phyloP scores from a whole-genome alignment of 2,113 vertebrate species.

The Corydoras maculifer region DNA sequence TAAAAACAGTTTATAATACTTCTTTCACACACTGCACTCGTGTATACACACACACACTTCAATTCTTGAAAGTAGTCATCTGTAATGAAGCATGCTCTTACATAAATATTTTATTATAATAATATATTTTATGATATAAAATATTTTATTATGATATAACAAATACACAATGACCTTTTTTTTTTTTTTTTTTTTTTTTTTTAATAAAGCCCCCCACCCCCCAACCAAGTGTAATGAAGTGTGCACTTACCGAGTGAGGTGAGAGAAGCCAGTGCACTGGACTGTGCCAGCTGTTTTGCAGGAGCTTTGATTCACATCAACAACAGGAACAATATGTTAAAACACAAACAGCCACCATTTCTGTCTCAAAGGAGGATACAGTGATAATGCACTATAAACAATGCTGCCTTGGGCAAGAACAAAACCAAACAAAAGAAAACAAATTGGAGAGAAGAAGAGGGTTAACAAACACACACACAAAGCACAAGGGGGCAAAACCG shows the following conservation, averaged over 20 bases:
- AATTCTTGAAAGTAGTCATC: neutral
- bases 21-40: neutral
- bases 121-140: too few relatives aligned
- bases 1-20: too few relatives aligned
- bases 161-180: conserved; percentile 4
- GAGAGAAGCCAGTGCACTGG: conserved; percentile 99
- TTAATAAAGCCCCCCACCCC: conserved; percentile 34
- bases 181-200: neutral
- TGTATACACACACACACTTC: neutral
- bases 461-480: conserved; percentile 59
- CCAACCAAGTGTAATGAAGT: conserved; percentile 61
- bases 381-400: conserved; percentile 85
- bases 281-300: conserved; percentile 99
- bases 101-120: neutral
- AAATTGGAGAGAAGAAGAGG: conserved; percentile 71
- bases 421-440: conserved; percentile 46
- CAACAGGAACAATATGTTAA: conserved; percentile 99
- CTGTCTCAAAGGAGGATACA: conserved; percentile 87
- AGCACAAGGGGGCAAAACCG: conserved; percentile 55
- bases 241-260: conserved; percentile 98
- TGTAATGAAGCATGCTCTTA: conserved; percentile 54
- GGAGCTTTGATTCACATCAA: conserved; percentile 99
- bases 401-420: conserved; percentile 82
- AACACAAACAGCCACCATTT: conserved; percentile 99
- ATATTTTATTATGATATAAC: neutral